A percentile compares a stretch with the other conserved stretches of the same genome.
Conservation (phyloP, 2,888 invertebrate species). For the Geotrupes spiniger region DNA sequence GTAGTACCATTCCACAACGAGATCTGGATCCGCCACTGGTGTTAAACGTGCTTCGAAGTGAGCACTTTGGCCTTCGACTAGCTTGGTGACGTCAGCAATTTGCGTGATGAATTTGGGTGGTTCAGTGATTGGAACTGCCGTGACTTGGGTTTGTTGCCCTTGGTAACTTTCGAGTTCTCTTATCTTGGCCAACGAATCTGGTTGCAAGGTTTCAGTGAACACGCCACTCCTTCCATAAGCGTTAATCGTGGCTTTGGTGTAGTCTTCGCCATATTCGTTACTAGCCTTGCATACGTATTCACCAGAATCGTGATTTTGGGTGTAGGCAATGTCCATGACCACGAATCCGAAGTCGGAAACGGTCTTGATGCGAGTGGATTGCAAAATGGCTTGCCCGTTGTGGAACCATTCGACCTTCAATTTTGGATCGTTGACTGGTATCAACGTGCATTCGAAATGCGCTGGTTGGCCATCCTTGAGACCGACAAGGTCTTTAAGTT, state of each 20-base stretch:
- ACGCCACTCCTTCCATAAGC: constrained; percentile 85
- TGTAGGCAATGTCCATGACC: constrained; percentile 90
- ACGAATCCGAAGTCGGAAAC: constrained; percentile 96
- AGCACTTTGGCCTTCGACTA: constrained; percentile 93
- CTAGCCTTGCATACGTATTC: constrained; percentile 91
- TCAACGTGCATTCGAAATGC: constrained; percentile 92
- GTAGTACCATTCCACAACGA: constrained; percentile 93
- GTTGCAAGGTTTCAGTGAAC: constrained; percentile 85
- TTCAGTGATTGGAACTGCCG: constrained; percentile 67
- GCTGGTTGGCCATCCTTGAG: constrained; percentile 91
- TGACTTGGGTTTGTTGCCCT: constrained; percentile 64
- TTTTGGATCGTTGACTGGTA: constrained; percentile 91
- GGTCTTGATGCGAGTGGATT: constrained; percentile 87
- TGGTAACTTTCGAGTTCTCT: constrained; percentile 77
- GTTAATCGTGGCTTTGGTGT: constrained; percentile 78
- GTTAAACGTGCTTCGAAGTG: constrained; percentile 90
- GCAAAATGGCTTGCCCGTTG: constrained; percentile 84
- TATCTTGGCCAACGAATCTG: constrained; percentile 84
- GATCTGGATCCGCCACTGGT: constrained; percentile 91
- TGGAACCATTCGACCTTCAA: constrained; percentile 97
- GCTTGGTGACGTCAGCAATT: constrained; percentile 76
- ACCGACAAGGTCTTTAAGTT: constrained; percentile 77
- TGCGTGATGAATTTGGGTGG: constrained; percentile 90
- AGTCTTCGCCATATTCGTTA: constrained; percentile 89
- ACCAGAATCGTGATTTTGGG: constrained; percentile 89